Conservation (phyloP, 2,888 invertebrate genomes). For the Amphipyra berbera region DNA sequence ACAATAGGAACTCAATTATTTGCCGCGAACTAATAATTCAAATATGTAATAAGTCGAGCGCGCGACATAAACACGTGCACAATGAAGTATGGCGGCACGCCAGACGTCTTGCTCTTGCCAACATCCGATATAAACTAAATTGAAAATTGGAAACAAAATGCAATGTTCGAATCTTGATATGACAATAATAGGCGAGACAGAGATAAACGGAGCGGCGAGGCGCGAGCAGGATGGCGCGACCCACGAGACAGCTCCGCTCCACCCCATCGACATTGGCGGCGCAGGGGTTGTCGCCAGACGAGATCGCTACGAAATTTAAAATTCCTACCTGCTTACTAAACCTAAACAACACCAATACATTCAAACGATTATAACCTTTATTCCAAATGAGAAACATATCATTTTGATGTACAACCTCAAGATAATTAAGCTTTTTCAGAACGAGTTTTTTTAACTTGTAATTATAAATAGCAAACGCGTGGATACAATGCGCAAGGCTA, state of each 20-base stretch:
- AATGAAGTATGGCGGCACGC: conserved; percentile 78
- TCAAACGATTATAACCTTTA: conserved; percentile 76
- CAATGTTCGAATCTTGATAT: conserved; percentile 89
- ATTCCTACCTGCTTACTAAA: conserved; percentile 80
- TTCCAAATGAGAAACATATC: conserved; percentile 52
- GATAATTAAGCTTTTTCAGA: conserved; percentile 71
- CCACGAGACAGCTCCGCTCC: conserved; percentile 82
- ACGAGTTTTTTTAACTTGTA: conserved; percentile 76
- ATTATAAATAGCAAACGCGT: conserved; percentile 88
- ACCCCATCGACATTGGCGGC: conserved; percentile 83
- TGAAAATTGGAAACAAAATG: conserved; percentile 89
- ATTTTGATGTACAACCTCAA: conserved; percentile 56
- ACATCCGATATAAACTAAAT: conserved; percentile 90
- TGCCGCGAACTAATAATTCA: conserved; percentile 65
- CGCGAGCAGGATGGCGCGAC: conserved; percentile 72
- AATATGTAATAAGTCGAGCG: conserved; percentile 64
- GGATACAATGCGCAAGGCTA: conserved; percentile 86
- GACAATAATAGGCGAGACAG: conserved; percentile 89
- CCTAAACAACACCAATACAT: conserved; percentile 64
- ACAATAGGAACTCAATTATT: conserved; percentile 56
- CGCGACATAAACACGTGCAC: conserved; percentile 81
- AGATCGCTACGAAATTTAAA: conserved; percentile 84
- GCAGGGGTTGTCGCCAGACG: conserved; percentile 88
- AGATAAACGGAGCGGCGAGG: conserved; percentile 72
- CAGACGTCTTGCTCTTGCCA: conserved; percentile 87